These are phyloP conservation scores for Pantala flavescens DNA, from an alignment of 1,140 invertebrate species.

Conservation along the genomic window DNA sequence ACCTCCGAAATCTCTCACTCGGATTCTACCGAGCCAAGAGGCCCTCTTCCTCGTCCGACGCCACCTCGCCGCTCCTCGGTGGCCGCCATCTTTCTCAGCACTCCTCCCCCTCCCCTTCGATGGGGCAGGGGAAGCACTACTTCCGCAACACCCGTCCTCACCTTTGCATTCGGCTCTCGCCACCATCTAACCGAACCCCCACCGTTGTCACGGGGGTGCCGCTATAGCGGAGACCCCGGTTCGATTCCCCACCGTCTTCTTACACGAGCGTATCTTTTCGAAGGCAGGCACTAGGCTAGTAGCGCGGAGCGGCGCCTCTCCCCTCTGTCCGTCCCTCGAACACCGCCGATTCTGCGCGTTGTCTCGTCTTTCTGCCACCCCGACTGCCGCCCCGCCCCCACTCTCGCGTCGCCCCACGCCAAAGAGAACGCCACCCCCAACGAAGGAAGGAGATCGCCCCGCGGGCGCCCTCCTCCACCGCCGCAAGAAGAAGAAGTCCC, in stretches of 20 bases:
- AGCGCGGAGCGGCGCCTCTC: not conserved
- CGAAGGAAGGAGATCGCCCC: not conserved
- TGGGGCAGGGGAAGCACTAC: not conserved
- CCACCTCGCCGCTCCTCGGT: not conserved
- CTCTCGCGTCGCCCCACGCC: not conserved
- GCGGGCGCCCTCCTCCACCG: not conserved
- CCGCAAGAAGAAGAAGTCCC: not conserved
- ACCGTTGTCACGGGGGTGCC: not conserved
- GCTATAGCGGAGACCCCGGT: not conserved
- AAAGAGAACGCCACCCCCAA: not conserved
- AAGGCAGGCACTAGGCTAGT: not conserved
- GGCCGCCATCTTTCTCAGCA: not conserved
- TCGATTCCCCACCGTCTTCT: not conserved
- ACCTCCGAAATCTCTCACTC: not conserved
- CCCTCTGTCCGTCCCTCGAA: not conserved
- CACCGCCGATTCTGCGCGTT: not conserved
- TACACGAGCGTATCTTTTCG: not conserved
- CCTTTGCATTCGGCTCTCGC: not conserved
- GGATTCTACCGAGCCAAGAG: not conserved
- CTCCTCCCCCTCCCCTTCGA: not conserved
- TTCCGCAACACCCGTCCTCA: not conserved
- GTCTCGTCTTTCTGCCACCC: not conserved
- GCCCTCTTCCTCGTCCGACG: not conserved
- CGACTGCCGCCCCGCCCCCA: not conserved
- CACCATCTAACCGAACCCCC: not conserved